Evolutionary conservation across 92 coral and sea anemone species (phyloP), one percentile per base, ranked within the genome.

Genomic region (Virgularia gustaviana): DNA sequence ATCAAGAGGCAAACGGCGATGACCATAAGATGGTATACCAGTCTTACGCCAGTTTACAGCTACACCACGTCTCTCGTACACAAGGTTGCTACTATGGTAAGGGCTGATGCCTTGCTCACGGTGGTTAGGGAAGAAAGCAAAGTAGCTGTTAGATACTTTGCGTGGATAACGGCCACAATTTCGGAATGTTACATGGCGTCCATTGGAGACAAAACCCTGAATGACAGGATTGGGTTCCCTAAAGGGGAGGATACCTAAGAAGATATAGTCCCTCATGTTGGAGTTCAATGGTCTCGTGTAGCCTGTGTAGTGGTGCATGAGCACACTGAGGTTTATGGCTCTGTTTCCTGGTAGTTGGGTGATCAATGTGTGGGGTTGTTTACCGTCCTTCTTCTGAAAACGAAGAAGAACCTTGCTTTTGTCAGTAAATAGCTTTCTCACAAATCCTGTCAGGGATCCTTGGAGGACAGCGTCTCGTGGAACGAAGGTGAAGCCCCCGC

Each of bases 61-160:
- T 20, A 84, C 88, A 5, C 88, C 76, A 0, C 0, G 35, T 23
- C 37, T 58, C 49, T 84, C 88, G 49, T 74, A 84, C 7, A 66
- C 33, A 7, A 38, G 62, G 45, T 84, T 75, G 1, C 13, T 0
- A 6, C 71, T 2, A 18, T 45, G 86, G 59, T 78, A 71, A 7
- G 0, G 1, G 18, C 56, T 52, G n/a, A 71, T 62, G 6, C 51
- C 33, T 65, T 52, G 57, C 18, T 49, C 70, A 13, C 25, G 13
- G 55, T 80, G 88, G 66, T 84, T 84, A 2, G 88, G 88, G 61
- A 80, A 57, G 54, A 84, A 84, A 15, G 86, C 88, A 38, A 84
- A 84, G 31, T 32, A 66, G 73, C 82, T 75, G 79, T 80, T 80
- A n/a, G n/a, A n/a, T n/a, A n/a, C n/a, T n/a, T n/a, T n/a, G n/a